Evolutionary conservation across 1,140 invertebrate species (phyloP), one percentile per base, ranked within the genome.

Genomic region (Tenebrio molitor): DNA sequence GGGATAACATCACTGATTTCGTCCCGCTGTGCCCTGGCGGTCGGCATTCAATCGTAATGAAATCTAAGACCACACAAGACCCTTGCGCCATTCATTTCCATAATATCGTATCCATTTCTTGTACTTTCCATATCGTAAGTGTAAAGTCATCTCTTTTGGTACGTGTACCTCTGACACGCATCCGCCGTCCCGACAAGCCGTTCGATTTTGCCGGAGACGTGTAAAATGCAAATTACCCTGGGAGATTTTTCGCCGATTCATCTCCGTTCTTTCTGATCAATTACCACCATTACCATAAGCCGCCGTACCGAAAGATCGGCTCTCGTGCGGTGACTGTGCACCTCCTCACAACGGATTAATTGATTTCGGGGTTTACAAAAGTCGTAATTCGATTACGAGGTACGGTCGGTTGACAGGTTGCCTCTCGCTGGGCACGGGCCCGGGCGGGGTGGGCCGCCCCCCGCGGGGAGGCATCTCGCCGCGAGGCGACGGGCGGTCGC

Each of bases 401-500:
- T 15, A 29, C 36, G 33, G 25, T 16, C 16, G 34, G 63, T 65
- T 65, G 63, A 65, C 63, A 65, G 72, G 39, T 74, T 36, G 17
- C 29, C 34, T 36, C 72, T 68, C 21, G 67, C 34, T 71, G 72
- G 69, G 58, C 73, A 63, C 72, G 67, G 44, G 67, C 67, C 44
- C 36, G 34, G 64, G 12, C 44, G 19, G 44, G 50, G 71, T 58
- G 71, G 66, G 73, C 68, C 36, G 58, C 42, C 68, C 21, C 68
- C 67, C 67, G 63, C 65, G 62, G 73, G 25, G 34, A 29, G 12
- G 21, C 53, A 21, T 25, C 44, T 21, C 17, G 42, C 39, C 29
- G 62, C 39, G 17, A 39, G 12, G 21, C 64, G 39, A 34, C 65
- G 44, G 65, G 65, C 41, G 65, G 65, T 68, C 41, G 25, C 68